Conservation (phyloP, 2,888 invertebrate genomes). For the Coecobrya sp. region DNA sequence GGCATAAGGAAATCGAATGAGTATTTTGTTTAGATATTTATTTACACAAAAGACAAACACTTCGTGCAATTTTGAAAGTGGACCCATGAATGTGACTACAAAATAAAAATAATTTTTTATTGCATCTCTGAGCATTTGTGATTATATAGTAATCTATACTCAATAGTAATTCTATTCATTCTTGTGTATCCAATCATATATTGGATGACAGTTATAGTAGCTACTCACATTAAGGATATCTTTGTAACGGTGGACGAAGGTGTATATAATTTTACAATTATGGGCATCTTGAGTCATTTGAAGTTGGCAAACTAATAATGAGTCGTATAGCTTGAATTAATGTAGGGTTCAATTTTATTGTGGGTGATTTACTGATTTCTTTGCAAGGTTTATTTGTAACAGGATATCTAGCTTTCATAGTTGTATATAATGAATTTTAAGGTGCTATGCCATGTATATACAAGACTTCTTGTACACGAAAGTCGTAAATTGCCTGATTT, state of each 20-base stretch:
- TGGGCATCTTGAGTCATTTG: neutral
- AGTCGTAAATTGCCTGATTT: conserved; percentile 39
- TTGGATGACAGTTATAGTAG: neutral
- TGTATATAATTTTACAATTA: too few species aligned
- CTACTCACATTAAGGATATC: neutral
- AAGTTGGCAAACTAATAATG: neutral
- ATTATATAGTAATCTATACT: neutral
- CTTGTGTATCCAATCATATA: too few species aligned
- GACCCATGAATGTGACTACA: too few species aligned
- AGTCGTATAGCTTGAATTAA: neutral
- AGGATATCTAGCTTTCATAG: neutral
- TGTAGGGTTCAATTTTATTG: neutral
- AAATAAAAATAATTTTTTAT: too few species aligned
- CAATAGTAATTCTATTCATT: neutral
- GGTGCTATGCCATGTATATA: too few species aligned
- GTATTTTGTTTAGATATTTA: too few species aligned
- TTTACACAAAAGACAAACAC: too few species aligned
- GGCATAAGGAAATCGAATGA: too few species aligned
- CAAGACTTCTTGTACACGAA: neutral
- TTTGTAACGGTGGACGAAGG: neutral
- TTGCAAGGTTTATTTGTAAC: neutral
- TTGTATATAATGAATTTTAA: neutral
- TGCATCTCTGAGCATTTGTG: neutral
- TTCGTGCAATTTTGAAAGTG: too few species aligned
- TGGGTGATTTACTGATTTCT: neutral